These are phyloP conservation scores for Potamilus streckersoni DNA, from an alignment of 1,140 invertebrate genomes.

Conservation along the genomic window DNA sequence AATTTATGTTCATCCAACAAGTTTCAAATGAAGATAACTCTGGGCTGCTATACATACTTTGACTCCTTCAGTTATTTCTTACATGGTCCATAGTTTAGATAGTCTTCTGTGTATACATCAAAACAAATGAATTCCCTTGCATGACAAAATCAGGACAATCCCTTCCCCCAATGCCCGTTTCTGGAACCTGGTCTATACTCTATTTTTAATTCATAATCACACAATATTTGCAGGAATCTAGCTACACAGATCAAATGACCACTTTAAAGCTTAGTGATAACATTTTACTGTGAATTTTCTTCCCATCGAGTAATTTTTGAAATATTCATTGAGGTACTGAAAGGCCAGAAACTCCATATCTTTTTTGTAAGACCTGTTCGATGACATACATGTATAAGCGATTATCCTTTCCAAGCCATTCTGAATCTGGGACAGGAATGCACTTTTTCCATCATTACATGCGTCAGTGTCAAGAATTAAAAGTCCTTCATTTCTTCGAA, in stretches of 20 bases:
- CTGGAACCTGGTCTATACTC: conserved; percentile 34
- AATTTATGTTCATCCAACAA: neutral
- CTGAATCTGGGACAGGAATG: conserved; percentile 46
- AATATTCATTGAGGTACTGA: conserved; percentile 20
- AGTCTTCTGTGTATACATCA: neutral
- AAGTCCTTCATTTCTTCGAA: neutral
- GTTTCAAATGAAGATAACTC: neutral
- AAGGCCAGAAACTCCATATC: conserved; percentile 38
- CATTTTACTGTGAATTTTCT: conserved; percentile 29
- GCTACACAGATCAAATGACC: conserved; percentile 31
- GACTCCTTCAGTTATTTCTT: neutral
- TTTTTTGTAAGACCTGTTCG: conserved; percentile 62
- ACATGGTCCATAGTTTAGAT: neutral
- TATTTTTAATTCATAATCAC: conserved; percentile 42
- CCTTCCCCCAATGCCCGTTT: conserved; percentile 46
- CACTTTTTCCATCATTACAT: conserved; percentile 41
- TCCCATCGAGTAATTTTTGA: conserved; percentile 38
- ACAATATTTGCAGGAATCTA: conserved; percentile 42
- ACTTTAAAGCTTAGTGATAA: conserved; percentile 40
- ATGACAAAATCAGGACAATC: conserved; percentile 23
- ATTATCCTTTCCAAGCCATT: conserved; percentile 35
- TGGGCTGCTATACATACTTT: neutral
- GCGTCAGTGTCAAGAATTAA: conserved; percentile 45
- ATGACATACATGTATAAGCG: conserved; percentile 30
- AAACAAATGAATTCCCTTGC: neutral